A percentile compares a stretch with the other conserved stretches of the same genome.
phyloP scores from a whole-genome alignment of 1,140 invertebrate genomes.

The Pararge aegeria region DNA sequence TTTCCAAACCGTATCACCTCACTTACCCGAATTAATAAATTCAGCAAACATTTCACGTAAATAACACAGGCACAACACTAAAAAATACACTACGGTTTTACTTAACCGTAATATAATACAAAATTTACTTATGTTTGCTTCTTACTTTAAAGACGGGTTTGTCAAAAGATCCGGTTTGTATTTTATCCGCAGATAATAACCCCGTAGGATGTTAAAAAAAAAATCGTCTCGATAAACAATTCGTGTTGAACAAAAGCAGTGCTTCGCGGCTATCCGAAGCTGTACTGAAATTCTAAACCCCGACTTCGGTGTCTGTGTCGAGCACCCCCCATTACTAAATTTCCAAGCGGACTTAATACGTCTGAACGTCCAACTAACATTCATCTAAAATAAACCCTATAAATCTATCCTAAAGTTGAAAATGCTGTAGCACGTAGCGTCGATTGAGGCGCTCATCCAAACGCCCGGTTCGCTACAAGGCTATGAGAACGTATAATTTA shows the following conservation, averaged over 20 bases:
- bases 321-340: conserved; percentile 78
- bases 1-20: conserved; percentile 58
- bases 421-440: conserved; percentile 17
- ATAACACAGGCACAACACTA: conserved; percentile 46
- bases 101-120: conserved; percentile 29
- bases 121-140: conserved; percentile 14
- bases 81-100: conserved; percentile 38
- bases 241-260: conserved; percentile 67
- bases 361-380: conserved; percentile 17
- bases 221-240: conserved; percentile 70
- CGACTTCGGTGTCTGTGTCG: conserved; percentile 73
- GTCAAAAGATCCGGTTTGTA: conserved; percentile 41
- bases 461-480: conserved; percentile 53
- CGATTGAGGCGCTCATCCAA: conserved; percentile 36
- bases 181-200: conserved; percentile 40
- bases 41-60: conserved; percentile 53
- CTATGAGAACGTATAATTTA: conserved; percentile 80
- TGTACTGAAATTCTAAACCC: conserved; percentile 79
- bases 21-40: conserved; percentile 64
- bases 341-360: conserved; percentile 47
- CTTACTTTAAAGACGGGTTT: conserved; percentile 29
- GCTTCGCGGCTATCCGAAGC: conserved; percentile 77
- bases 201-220: conserved; percentile 44
- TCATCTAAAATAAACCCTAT: conserved; percentile 24
- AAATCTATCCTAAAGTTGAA: conserved; percentile 9